Evolutionary conservation across 1,140 invertebrate species (phyloP), one percentile per base, ranked within the genome.

Genomic region (Pseudomyrmex concolor): DNA sequence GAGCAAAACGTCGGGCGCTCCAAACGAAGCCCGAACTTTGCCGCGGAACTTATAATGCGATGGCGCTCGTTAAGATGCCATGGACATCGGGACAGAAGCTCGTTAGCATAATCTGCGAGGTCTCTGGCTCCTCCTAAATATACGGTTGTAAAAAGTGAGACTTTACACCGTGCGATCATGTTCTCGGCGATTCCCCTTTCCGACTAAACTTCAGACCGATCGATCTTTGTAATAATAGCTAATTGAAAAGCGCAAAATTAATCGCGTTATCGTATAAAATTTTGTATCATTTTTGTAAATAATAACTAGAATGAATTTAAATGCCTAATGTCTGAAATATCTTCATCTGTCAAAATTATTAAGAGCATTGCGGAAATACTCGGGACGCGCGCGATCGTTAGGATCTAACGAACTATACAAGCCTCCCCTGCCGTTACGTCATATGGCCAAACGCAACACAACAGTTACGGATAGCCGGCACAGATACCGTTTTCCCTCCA

Each of bases 1-100:
- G 34, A 59, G 72, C 72, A 66, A 83, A 63, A 84, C 60, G 73
- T 22, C 64, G 25, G 54, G 15, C 15, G 59, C 19, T 67, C 71
- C 76, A 77, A 88, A 87, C 80, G 60, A 73, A 80, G 86, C 66
- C 80, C 63, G 57, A 87, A 87, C 86, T 87, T 87, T 88, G 57
- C 43, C 72, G 57, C 62, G 68, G 70, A 86, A 89, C 86, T 88
- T 88, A 88, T 88, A 85, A 88, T 74, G 76, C 76, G 59, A 48
- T 25, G 50, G 62, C 74, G 73, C 87, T 89, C 87, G 86, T 89
- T 89, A 89, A 88, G 80, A 85, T 84, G 81, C 86, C 84, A 80
- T 78, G 84, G 86, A 88, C 86, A 88, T 89, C 64, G 73, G 84
- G 71, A 84, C 55, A 64, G 50, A 72, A 76, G 48, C 86, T 89